These are phyloP conservation scores for Pyrrhia umbra DNA, from an alignment of 2,888 invertebrate genomes.

Conservation along the genomic window DNA sequence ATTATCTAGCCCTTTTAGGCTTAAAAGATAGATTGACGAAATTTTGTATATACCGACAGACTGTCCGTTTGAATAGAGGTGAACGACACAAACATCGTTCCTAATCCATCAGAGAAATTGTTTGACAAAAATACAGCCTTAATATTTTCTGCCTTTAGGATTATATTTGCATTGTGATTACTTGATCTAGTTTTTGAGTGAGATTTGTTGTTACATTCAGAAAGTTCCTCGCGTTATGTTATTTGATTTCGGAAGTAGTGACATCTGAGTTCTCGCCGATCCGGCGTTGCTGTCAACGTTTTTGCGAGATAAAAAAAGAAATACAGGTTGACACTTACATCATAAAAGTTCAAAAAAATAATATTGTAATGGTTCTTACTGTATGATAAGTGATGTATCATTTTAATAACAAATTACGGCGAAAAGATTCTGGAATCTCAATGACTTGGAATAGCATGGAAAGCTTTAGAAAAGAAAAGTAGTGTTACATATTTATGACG, in stretches of 20 bases:
- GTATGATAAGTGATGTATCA: background rate
- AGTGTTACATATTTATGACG: no score
- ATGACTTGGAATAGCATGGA: no score
- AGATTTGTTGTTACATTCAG: background rate
- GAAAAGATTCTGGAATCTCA: no score
- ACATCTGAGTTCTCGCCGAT: background rate
- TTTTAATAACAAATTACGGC: no score
- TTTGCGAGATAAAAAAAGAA: background rate
- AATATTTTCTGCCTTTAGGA: constrained; percentile 47
- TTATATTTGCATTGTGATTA: constrained; percentile 37
- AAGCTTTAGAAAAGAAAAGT: no score
- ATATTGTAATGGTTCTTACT: background rate
- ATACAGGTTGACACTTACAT: background rate
- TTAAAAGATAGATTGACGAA: constrained; percentile 15
- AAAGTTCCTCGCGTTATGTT: background rate
- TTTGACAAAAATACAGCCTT: constrained; percentile 52
- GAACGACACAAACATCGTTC: constrained; percentile 41
- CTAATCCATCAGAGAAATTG: constrained; percentile 60
- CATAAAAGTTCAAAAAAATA: background rate
- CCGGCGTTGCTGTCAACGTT: background rate
- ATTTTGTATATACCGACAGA: constrained; percentile 27
- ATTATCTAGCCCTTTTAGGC: constrained; percentile 36
- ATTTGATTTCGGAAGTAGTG: background rate
- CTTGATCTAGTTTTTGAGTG: constrained; percentile 3
- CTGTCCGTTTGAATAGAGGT: constrained; percentile 33